Evolutionary conservation across 2,888 invertebrate genomes (phyloP).

Genomic region (Agriotes lineatus): DNA sequence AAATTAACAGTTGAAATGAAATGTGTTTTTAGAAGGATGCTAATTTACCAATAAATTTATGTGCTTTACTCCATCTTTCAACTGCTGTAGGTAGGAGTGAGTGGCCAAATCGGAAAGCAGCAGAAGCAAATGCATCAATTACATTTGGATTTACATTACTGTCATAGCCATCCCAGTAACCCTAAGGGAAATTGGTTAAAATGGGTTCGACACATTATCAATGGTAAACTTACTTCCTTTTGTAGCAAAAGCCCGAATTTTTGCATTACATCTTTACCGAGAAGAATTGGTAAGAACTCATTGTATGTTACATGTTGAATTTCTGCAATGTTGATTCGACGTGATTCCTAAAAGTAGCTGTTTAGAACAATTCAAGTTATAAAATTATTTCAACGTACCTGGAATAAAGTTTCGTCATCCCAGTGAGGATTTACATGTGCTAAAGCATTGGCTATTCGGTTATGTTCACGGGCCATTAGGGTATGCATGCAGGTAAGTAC

Average conservation of each 20-base stretch:
- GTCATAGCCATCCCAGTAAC: constrained; percentile 89
- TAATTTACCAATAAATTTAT: constrained; percentile 87
- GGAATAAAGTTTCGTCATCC: constrained; percentile 93
- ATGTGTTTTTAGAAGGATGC: no score
- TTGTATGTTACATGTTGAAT: constrained; percentile 93
- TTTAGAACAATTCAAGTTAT: not conserved
- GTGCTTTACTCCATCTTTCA: constrained; percentile 94
- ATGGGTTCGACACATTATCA: no score
- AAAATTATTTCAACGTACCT: constrained; percentile 64
- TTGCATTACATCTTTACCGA: constrained; percentile 92
- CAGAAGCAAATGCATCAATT: constrained; percentile 90
- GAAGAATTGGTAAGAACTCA: constrained; percentile 88
- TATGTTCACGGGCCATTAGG: constrained; percentile 91
- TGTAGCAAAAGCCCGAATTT: constrained; percentile 88
- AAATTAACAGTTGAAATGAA: no score
- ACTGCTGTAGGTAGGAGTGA: constrained; percentile 90
- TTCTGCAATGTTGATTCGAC: constrained; percentile 86
- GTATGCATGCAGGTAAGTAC: constrained; percentile 93
- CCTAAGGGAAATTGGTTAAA: constrained; percentile 66
- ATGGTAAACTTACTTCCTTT: constrained; percentile 74
- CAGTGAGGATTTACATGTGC: constrained; percentile 89
- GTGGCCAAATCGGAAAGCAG: constrained; percentile 93
- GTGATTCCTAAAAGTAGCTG: constrained; percentile 72
- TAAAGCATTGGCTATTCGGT: constrained; percentile 82
- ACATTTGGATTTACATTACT: constrained; percentile 87